Evolutionary conservation across 2,797 vertebrate species (phyloP), one percentile per base, ranked within the genome.

Genomic region (Acipenser oxyrinchus): DNA sequence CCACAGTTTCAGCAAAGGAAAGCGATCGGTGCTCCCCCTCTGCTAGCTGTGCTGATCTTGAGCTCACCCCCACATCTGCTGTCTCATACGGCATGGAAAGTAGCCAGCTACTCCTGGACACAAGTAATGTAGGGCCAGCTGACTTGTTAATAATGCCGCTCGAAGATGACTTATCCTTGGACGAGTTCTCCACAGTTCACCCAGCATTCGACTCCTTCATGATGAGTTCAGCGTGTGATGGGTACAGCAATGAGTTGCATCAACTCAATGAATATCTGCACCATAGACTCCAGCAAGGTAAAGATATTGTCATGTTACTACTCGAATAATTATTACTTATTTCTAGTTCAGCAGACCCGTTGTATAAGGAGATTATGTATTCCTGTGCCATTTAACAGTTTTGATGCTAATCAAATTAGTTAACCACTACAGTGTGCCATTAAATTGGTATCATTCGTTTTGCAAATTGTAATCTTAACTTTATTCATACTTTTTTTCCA

Each of bases 241-340:
- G 76, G 15, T 74, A 73, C 58, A 77, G 72, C 77, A 69, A 69
- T 80, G 86, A 78, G 86, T 88, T 90, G 82, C 78, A 86, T 86
- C 86, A 87, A 83, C 88, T 89, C 83, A 74, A 74, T 74, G 72
- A 71, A 66, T 81, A 76, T 49, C 70, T 81, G 63, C 77, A 79
- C 66, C 69, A 69, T 48, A 75, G 64, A 76, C 75, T 82, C 69
- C 82, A 79, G 75, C 80, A 78, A 87, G 87, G 86, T 89, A 76
- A 66, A 12, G 48, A 18, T 60, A 59, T 49, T 6, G 8, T 13
- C 51, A 61, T 50, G 23, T 0, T 8, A 11, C 18, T 50, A n/a
- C 62, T 37, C 23, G 23, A 37, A 37, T 37, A 37, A 37, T 37
- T 37, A 37, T 37, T 37, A 37, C 23, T 37, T 37, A 37, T 37